Conservation (phyloP, 1,140 invertebrate species). For the Mactra quadrangularis region DNA sequence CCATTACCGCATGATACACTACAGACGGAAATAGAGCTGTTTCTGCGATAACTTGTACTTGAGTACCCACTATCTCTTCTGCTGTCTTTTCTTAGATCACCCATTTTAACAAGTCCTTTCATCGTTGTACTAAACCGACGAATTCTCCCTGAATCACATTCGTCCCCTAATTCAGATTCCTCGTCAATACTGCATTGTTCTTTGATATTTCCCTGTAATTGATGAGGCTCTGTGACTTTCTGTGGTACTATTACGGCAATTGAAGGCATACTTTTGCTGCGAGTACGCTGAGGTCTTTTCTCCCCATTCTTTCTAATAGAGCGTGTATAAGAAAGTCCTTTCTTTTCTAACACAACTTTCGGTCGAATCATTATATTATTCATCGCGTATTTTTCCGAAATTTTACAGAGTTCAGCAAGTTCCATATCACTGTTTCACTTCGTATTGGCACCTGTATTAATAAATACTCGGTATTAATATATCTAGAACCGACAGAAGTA, state of each 20-base stretch:
- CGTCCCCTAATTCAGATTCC: constrained; percentile 17
- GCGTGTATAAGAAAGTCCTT: constrained; percentile 44
- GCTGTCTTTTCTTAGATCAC: constrained; percentile 50
- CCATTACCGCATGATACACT: constrained; percentile 25
- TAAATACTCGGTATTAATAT: too few relatives aligned
- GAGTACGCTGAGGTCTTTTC: constrained; percentile 50
- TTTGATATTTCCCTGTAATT: not conserved
- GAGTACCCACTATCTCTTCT: constrained; percentile 52
- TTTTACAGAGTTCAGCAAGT: constrained; percentile 47
- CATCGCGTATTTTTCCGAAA: constrained; percentile 61
- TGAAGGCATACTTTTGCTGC: constrained; percentile 56
- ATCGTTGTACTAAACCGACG: constrained; percentile 57
- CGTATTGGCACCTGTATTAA: too few relatives aligned
- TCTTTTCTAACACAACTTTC: constrained; percentile 53
- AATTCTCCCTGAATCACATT: constrained; percentile 29
- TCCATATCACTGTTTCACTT: constrained; percentile 42
- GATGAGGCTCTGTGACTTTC: not conserved
- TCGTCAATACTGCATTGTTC: constrained; percentile 12
- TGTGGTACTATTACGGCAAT: constrained; percentile 30
- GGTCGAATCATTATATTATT: constrained; percentile 36
- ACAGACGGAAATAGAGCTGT: constrained; percentile 37
- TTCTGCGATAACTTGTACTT: constrained; percentile 36
- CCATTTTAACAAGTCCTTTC: constrained; percentile 56
- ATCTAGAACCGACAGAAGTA: too few relatives aligned
- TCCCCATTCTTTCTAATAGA: constrained; percentile 51